Base-by-base conservation (phyloP, 1,140 invertebrate species). In the Phenacoccus solenopsis region DNA sequence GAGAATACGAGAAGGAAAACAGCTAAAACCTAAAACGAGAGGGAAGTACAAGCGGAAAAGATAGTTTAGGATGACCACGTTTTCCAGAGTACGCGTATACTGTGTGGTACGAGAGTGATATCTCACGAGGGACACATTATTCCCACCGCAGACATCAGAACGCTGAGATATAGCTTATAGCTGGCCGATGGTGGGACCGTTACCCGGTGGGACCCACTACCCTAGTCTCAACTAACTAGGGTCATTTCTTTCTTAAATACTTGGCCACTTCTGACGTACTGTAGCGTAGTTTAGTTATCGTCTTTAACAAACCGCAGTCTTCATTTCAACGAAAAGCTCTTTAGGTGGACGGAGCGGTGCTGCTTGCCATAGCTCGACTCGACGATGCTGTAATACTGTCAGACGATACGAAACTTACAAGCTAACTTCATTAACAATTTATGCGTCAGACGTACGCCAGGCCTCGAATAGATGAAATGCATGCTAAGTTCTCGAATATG, bases 161-260 rank as follows among this genome's bases (percentile, higher is more conserved):
- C 38, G 59, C 59, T 27, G 59, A 64, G 59, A 64, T 64, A 64
- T 64, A 64, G 59, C n/a, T 10, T n/a, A 38, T n/a, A n/a, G 32
- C 32, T 10, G 32, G 32, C 59, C 59, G 9, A 25, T 64, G 59
- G 20, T 27, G 59, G 59, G 22, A 27, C 59, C 59, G 56, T 64
- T 27, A 64, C 59, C 59, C 59, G 59, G 12, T 64, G 59, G 59
- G 59, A 64, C 59, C 59, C 22, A 27, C 59, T 64, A 49, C 59
- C 22, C 59, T 64, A 27, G 22, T 27, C 59, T 24, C 59, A 25
- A 24, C 59, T 27, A 24, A 64, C 59, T 64, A 24, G 59, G 59
- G 22, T 64, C 59, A 64, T 64, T 64, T 64, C 59, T 27, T 64
- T 64, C 59, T 64, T 64, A 64, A 64, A 64, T 27, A 27, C 59